A percentile compares a stretch with the other conserved stretches of the same genome.
phyloP scores from a whole-genome alignment of 2,113 vertebrate genomes.

The Alexandromys fortis region DNA sequence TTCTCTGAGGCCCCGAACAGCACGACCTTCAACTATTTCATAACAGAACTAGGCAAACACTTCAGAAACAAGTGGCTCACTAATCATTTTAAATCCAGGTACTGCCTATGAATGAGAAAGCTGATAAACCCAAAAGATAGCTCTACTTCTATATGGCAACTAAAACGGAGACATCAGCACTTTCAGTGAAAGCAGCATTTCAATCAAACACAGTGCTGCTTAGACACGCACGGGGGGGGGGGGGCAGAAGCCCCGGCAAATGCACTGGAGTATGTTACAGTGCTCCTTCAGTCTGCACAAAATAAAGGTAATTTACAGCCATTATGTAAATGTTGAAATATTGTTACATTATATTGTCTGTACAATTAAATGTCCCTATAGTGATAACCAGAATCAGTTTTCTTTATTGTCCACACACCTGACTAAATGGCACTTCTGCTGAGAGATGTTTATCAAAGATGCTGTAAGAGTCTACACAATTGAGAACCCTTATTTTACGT shows the following conservation, averaged over 20 bases:
- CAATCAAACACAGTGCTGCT: conserved; percentile 83
- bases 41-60: conserved; percentile 76
- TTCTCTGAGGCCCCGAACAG: conserved; percentile 76
- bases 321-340: conserved; percentile 82
- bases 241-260: conserved; percentile 81
- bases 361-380: conserved; percentile 82
- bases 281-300: conserved; percentile 79
- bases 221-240: conserved; percentile 80
- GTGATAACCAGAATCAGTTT: conserved; percentile 81
- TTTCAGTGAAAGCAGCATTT: conserved; percentile 82
- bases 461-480: conserved; percentile 80
- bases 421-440: conserved; percentile 80
- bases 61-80: conserved; percentile 82
- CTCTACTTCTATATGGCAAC: conserved; percentile 84
- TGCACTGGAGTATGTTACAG: conserved; percentile 72
- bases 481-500: conserved; percentile 67
- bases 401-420: conserved; percentile 81
- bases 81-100: conserved; percentile 86
- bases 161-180: conserved; percentile 86
- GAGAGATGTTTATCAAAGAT: conserved; percentile 81
- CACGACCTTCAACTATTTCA: conserved; percentile 78
- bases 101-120: conserved; percentile 88
- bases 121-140: conserved; percentile 86
- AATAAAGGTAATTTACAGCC: conserved; percentile 84
- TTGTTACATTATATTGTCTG: conserved; percentile 83